A percentile compares a stretch with the other conserved stretches of the same genome.
These are phyloP conservation scores for Meles meles DNA, from an alignment of 2,113 vertebrate genomes.

Conservation along the genomic window DNA sequence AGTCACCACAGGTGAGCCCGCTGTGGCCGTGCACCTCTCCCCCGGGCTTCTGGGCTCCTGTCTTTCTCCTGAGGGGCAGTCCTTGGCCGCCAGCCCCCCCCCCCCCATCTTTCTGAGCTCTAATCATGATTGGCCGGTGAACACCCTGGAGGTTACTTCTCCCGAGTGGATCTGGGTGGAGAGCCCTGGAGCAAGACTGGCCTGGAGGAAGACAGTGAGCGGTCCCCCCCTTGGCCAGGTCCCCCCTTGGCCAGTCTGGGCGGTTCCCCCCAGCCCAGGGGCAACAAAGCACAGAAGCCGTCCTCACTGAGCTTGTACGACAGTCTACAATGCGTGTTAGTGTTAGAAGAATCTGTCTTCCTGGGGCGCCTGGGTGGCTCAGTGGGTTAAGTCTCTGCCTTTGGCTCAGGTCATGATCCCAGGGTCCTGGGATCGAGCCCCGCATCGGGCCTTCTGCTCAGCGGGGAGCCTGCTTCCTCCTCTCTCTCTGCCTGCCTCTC, in stretches of 20 bases:
- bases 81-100: accelerated
- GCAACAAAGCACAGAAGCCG: not conserved
- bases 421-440: too few species aligned
- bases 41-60: not conserved
- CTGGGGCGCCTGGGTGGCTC: not conserved
- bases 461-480: too few species aligned
- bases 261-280: accelerated
- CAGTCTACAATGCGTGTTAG: not conserved
- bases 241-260: not conserved
- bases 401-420: too few species aligned
- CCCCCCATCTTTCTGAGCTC: not conserved
- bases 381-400: too few species aligned
- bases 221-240: too few species aligned
- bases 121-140: not conserved
- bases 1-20: not conserved
- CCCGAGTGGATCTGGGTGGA: not conserved
- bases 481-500: too few species aligned
- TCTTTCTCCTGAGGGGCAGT: too few species aligned
- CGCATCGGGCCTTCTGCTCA: too few species aligned
- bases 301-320: accelerated
- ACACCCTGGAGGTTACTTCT: not conserved
- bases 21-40: not conserved
- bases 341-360: not conserved
- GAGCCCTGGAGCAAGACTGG: not conserved
- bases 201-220: not conserved